phyloP scores from a whole-genome alignment of 1,140 invertebrate species.

The Cherax quadricarinatus region DNA sequence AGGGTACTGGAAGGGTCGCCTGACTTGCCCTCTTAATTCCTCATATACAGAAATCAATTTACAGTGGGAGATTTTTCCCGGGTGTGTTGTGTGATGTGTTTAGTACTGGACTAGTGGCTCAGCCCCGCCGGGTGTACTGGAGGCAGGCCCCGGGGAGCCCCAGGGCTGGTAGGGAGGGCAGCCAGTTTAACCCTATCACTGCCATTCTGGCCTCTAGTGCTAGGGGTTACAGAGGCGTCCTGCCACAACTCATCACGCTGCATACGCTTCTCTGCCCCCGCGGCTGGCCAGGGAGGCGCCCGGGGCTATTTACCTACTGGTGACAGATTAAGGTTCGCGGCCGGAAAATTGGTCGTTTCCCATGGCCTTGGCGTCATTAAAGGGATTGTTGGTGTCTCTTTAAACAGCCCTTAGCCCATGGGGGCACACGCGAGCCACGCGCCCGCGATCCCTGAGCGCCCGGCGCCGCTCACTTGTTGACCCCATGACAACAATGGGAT shows the following conservation, averaged over 20 bases:
- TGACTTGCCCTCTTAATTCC: slow-evolving; percentile 6
- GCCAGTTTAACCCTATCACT: too few species aligned
- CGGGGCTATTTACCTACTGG: slow-evolving; percentile 65
- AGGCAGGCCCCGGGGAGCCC: too few species aligned
- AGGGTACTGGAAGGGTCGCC: too few species aligned
- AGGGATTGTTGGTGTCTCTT: slow-evolving; percentile 68
- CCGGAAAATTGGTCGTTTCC: slow-evolving; percentile 68
- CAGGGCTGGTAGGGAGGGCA: too few species aligned
- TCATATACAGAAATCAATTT: slow-evolving; percentile 48
- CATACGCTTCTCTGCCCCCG: not conserved
- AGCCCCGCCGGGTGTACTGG: not conserved
- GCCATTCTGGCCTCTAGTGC: not conserved
- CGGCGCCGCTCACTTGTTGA: slow-evolving; percentile 53
- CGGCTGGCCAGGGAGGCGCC: slow-evolving; percentile 24
- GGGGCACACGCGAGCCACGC: slow-evolving; percentile 50
- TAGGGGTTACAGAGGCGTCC: not conserved
- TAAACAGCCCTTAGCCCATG: slow-evolving; percentile 58
- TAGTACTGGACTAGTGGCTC: slow-evolving; percentile 40
- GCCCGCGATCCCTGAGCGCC: slow-evolving; percentile 12
- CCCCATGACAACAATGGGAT: slow-evolving; percentile 49
- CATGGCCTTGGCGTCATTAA: slow-evolving; percentile 66
- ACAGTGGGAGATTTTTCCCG: slow-evolving; percentile 25
- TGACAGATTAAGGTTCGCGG: slow-evolving; percentile 68
- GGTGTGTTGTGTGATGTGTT: slow-evolving; percentile 46
- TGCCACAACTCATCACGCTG: too few species aligned